Conservation (phyloP, 2,797 vertebrate species). For the Myotis myotis region DNA sequence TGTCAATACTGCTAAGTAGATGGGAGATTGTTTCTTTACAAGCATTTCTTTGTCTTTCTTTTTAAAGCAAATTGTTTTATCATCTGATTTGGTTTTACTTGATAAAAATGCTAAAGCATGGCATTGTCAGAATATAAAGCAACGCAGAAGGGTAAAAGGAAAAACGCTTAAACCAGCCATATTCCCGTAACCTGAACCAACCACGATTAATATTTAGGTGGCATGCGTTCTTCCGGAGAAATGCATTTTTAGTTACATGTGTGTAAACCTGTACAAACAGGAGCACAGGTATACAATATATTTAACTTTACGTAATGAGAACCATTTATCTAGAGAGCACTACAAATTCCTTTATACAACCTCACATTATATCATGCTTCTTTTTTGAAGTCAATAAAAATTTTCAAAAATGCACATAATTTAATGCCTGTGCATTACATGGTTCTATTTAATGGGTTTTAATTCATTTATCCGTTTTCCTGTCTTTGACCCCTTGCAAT, state of each 20-base stretch:
- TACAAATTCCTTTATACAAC: background rate
- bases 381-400: conserved; percentile 3
- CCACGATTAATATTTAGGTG: background rate
- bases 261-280: background rate
- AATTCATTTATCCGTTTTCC: conserved; percentile 3
- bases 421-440: background rate
- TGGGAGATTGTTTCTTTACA: background rate
- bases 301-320: background rate
- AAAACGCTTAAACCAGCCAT: background rate
- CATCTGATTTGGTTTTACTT: background rate
- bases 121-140: background rate
- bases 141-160: conserved; percentile 6
- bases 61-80: background rate
- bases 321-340: background rate
- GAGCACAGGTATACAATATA: background rate
- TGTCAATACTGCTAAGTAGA: background rate
- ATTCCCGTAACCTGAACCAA: background rate
- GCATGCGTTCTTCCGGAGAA: background rate
- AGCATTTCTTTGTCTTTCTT: background rate
- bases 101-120: background rate
- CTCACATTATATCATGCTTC: background rate
- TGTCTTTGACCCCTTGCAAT: background rate
- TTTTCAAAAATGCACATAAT: background rate
- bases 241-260: background rate
- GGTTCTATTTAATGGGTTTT: conserved; percentile 4